phyloP scores from a whole-genome alignment of 2,888 invertebrate genomes.

The Andrena flavipes region DNA sequence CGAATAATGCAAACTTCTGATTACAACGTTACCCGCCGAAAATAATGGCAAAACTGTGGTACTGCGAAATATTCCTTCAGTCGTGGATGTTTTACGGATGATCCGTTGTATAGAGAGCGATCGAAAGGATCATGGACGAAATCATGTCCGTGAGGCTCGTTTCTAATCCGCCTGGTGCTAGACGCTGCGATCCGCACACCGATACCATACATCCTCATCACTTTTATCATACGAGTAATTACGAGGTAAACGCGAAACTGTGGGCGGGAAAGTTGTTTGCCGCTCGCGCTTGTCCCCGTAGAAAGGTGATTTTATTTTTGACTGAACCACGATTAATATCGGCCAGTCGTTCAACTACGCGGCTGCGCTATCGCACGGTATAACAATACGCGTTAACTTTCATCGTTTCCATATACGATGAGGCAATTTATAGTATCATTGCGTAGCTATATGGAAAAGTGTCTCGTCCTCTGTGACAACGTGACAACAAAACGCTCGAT shows the following conservation, averaged over 20 bases:
- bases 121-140: slow-evolving; percentile 24
- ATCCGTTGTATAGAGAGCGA: slow-evolving; percentile 4
- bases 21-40: not conserved
- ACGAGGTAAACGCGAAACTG: slow-evolving; percentile 65
- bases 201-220: slow-evolving; percentile 14
- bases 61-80: not conserved
- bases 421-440: not conserved
- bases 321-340: slow-evolving; percentile 53
- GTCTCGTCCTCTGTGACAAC: not conserved
- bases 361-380: not conserved
- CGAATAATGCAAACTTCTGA: too few relatives aligned
- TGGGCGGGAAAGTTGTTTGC: slow-evolving; percentile 80
- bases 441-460: not conserved
- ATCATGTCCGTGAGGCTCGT: slow-evolving; percentile 24
- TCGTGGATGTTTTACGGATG: slow-evolving; percentile 1
- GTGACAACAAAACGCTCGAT: not conserved
- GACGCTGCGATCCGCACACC: slow-evolving; percentile 24
- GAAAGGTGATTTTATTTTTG: slow-evolving; percentile 75
- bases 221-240: slow-evolving; percentile 63
- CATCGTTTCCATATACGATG: slow-evolving; percentile 17
- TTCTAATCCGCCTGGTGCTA: slow-evolving; percentile 41
- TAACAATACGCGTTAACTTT: slow-evolving; percentile 24
- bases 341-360: slow-evolving; percentile 12
- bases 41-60: not conserved
- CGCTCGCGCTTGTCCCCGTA: slow-evolving; percentile 69